Conservation (phyloP, 2,888 invertebrate genomes). For the Sphecodes monilicornis region DNA sequence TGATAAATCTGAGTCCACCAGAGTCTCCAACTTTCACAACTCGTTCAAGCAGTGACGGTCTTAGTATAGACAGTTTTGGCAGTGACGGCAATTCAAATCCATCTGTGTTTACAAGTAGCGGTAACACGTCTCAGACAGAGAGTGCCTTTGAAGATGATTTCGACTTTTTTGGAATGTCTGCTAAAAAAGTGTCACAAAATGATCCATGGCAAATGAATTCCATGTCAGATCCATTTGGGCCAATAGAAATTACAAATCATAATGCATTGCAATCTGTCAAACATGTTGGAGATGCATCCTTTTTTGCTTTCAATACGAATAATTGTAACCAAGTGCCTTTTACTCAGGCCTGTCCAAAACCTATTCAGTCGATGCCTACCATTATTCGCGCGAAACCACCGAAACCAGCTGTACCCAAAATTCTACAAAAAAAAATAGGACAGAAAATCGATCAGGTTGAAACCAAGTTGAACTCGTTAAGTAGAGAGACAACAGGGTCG, state of each 20-base stretch:
- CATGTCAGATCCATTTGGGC: slow-evolving; percentile 86
- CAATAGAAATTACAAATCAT: slow-evolving; percentile 74
- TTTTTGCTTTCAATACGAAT: slow-evolving; percentile 76
- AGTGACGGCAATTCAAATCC: slow-evolving; percentile 89
- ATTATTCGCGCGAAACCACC: slow-evolving; percentile 90
- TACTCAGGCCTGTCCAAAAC: slow-evolving; percentile 46
- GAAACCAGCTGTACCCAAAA: slow-evolving; percentile 86
- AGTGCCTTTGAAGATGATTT: slow-evolving; percentile 95
- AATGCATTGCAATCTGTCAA: slow-evolving; percentile 63
- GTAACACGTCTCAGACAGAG: slow-evolving; percentile 90
- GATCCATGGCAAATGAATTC: slow-evolving; percentile 85
- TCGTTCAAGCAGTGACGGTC: slow-evolving; percentile 90
- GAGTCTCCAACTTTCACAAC: slow-evolving; percentile 91
- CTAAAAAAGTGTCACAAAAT: slow-evolving; percentile 84
- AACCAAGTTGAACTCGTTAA: slow-evolving; percentile 4
- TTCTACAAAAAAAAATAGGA: slow-evolving; percentile 80
- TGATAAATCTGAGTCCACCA: slow-evolving; percentile 91
- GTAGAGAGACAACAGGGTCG: slow-evolving; percentile 28
- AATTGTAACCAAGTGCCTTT: slow-evolving; percentile 64
- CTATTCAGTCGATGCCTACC: slow-evolving; percentile 87
- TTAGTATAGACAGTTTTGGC: slow-evolving; percentile 91
- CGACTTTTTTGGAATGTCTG: slow-evolving; percentile 88
- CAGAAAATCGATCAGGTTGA: slow-evolving; percentile 49
- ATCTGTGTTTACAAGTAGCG: slow-evolving; percentile 86
- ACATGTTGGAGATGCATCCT: slow-evolving; percentile 75